These are phyloP conservation scores for Brienomyrus brachyistius DNA, from an alignment of 2,113 vertebrate species.

Conservation along the genomic window DNA sequence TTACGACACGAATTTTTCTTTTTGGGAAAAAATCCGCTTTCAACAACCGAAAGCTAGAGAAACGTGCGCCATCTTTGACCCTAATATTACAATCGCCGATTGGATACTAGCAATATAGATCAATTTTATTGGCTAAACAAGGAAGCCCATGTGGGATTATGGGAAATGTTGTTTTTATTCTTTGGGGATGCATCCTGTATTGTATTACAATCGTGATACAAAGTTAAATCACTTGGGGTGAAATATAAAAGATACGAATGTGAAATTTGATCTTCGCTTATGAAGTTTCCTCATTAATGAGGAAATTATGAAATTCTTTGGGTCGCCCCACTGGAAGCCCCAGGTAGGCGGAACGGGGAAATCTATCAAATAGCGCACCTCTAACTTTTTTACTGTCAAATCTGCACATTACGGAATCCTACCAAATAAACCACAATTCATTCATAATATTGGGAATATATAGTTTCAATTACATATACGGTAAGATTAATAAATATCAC, in stretches of 20 bases:
- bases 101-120: neutral
- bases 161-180: neutral
- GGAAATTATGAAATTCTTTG: too few species aligned
- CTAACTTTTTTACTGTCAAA: too few species aligned
- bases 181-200: neutral
- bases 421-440: too few species aligned
- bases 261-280: neutral
- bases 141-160: neutral
- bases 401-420: too few species aligned
- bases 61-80: neutral
- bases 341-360: too few species aligned
- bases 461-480: too few species aligned
- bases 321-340: too few species aligned
- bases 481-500: neutral
- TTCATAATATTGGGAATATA: too few species aligned
- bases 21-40: neutral
- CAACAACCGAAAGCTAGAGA: neutral
- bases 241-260: neutral
- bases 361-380: too few species aligned
- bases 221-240: neutral
- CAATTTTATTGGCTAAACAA: conserved; percentile 1
- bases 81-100: neutral
- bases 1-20: neutral
- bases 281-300: neutral
- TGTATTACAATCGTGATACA: neutral